Evolutionary conservation across 2,888 invertebrate species (phyloP), one percentile per base, ranked within the genome.

Genomic region (Aradus depressus): DNA sequence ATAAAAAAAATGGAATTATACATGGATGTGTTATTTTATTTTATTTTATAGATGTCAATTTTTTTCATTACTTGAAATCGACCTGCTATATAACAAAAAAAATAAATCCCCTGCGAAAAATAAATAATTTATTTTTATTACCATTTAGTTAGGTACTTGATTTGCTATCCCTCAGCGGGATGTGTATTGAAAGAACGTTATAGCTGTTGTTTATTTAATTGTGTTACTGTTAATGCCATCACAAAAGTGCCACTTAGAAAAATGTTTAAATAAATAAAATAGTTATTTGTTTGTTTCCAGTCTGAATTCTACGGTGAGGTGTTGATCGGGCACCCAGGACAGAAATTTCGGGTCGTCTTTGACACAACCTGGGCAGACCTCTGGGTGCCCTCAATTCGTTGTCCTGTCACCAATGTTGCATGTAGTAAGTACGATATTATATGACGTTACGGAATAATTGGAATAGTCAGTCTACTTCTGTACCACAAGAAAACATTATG

Each of bases 331-430:
- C 63, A 66, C 39, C 73, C 72, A 28, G 68, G 70, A 2, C 67
- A 72, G 60, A 59, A 60, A 25, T 67, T 73, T 55, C 69, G 70
- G 58, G 67, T 75, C 21, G 62, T 68, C 28, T 71, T 74, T 57
- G 73, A 73, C 55, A 73, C 74, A 2, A 65, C 72, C 2, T 74
- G 73, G 73, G 62, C 64, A 3, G 64, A 70, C 42, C 62, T 68
- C 3, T 73, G 71, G 70, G 60, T 75, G 14, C 63, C 73, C 2
- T 74, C 73, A 2, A 62, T 64, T 38, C 63, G 66, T 51, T 75
- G 74, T 56, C 60, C 65, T 12, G 60, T 60, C 19, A 61, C 59
- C 21, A 65, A 66, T 44, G 56, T 69, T 10, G 67, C 71, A 21
- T 75, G 75, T 60, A 62, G 74, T 74, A 65, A 70, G 69, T 67